Evolutionary conservation across 2,113 vertebrate species (phyloP).

Genomic region (Crotalus horridus): DNA sequence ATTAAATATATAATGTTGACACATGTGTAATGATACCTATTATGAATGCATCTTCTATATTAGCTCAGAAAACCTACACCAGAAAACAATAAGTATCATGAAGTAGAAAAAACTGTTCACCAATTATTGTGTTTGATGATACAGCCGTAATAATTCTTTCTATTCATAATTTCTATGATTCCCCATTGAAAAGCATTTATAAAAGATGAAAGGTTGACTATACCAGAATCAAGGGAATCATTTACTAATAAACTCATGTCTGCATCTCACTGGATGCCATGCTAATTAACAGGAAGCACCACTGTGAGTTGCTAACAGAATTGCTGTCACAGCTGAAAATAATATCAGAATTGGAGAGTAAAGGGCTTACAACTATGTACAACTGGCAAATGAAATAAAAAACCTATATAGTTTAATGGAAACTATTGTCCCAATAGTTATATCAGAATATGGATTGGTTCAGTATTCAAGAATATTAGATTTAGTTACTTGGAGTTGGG

Average conservation of each 20-base stretch:
- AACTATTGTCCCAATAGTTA: neutral
- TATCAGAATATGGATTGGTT: neutral
- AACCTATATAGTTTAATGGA: neutral
- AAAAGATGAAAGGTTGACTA: neutral
- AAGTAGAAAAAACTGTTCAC: neutral
- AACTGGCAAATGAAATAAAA: neutral
- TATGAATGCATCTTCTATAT: neutral
- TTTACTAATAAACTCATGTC: neutral
- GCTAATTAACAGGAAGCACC: constrained; percentile 9
- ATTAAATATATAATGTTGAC: neutral
- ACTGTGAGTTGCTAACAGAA: neutral
- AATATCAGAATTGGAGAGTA: constrained; percentile 12
- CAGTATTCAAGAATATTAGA: neutral
- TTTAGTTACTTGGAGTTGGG: neutral
- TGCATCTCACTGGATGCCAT: neutral
- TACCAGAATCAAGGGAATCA: constrained; percentile 13
- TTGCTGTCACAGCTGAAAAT: neutral
- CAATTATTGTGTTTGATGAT: neutral
- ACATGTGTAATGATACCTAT: neutral
- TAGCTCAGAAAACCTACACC: neutral
- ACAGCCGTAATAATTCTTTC: neutral
- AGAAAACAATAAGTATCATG: neutral
- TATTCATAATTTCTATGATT: neutral
- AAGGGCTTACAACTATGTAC: neutral
- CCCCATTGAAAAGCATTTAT: neutral